Percentiles rank a stretch among this genome's conserved stretches.
Evolutionary conservation across 1,140 invertebrate genomes (phyloP).

Genomic region (Habropoda laboriosa): DNA sequence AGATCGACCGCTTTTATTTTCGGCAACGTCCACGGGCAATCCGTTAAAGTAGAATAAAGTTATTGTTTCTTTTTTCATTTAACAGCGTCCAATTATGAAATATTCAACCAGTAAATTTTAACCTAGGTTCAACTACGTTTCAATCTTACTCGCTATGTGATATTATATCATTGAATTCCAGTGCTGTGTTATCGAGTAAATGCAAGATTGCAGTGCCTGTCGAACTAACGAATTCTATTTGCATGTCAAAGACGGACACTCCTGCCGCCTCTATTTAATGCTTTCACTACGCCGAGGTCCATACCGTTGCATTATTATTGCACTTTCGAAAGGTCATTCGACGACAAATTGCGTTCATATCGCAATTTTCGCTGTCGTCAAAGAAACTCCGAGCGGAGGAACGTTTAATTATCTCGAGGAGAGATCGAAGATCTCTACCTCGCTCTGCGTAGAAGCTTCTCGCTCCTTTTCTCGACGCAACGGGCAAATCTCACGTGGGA

Average conservation of each 20-base stretch:
- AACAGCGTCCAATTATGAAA: no score
- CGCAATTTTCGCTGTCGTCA: background rate
- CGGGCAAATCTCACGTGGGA: no score
- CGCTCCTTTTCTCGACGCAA: no score
- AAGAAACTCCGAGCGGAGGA: background rate
- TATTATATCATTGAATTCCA: no score
- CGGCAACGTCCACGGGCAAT: background rate
- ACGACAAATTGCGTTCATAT: background rate
- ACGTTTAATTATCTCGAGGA: background rate
- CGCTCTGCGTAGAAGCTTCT: background rate
- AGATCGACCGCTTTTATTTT: background rate
- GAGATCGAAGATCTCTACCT: background rate
- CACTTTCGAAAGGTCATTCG: background rate
- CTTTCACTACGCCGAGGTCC: background rate
- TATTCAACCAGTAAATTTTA: no score
- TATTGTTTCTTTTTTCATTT: background rate
- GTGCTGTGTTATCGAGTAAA: no score
- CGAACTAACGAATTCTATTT: background rate
- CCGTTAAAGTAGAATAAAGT: background rate
- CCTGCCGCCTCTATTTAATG: background rate
- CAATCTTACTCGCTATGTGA: no score
- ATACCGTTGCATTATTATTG: background rate
- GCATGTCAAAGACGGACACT: background rate
- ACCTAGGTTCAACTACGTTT: no score
- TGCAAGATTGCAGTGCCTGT: no score